Evolutionary conservation across 2,113 vertebrate genomes (phyloP), one percentile per base, ranked within the genome.

Genomic region (Oryzias celebensis): DNA sequence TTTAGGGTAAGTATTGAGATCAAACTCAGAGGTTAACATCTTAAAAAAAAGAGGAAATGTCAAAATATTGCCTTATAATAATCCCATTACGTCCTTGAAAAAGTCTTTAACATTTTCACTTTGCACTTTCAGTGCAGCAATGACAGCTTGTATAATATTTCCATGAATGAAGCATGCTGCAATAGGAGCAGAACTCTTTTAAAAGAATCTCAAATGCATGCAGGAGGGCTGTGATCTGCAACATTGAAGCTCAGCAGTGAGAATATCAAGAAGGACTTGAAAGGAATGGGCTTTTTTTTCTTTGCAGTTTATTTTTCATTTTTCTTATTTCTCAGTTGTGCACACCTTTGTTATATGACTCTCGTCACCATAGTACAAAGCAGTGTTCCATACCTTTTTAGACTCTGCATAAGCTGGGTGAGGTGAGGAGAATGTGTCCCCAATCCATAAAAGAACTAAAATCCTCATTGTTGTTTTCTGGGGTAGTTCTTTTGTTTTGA

Each of bases 1-100:
- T 99, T 99, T 87, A 94, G 97, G 94, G 97, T 99, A 92, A 97
- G 96, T 36, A 36, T 12, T 36, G 36, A 36, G 8, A 36, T 36
- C 8, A 36, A 36, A 36, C 36, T 36, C 36, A 36, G 36, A 36
- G 4, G 26, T 28, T 6, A 28, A 4, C 8, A 36, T 36, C 31
- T 36, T 36, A 36, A 36, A 36, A 7, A 36, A 36, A 36, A 36
- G 8, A 36, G 7, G 3, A 36, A 3, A 36, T 22, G 24, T 51
- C 44, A 49, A 63, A 58, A 67, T 23, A 67, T 57, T 69, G 43
- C 3, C 26, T 28, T 59, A 54, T 55, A 48, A 55, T 55, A 56
- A 71, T 50, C 28, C 58, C 64, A 22, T 48, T 66, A 68, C 15
- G 54, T 64, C 65, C 62, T 72, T 71, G 36, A 81, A 70, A 28